A percentile compares a stretch with the other conserved stretches of the same genome.
Conservation (phyloP, 2,888 invertebrate genomes). For the Drosophila nr. perissopoda region DNA sequence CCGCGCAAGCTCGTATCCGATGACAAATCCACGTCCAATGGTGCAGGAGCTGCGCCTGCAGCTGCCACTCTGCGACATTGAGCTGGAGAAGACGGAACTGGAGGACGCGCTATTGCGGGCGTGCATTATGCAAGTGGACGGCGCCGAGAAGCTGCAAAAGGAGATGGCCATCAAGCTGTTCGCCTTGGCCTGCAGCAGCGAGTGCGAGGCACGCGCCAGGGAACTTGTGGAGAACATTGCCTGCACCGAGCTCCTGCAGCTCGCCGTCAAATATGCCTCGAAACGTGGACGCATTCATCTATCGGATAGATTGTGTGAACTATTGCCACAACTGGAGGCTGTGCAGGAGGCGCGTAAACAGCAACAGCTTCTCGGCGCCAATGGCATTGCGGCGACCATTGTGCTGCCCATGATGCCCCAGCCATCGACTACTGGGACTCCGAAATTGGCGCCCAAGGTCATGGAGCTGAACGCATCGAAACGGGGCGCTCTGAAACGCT, state of each 20-base stretch:
- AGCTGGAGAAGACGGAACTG: constrained; percentile 91
- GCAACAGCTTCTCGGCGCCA: constrained; percentile 57
- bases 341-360: constrained; percentile 80
- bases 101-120: constrained; percentile 91
- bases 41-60: constrained; percentile 90
- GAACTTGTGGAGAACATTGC: constrained; percentile 94
- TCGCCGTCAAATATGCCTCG: constrained; percentile 95
- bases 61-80: constrained; percentile 91
- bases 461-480: constrained; percentile 82
- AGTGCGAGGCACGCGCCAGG: constrained; percentile 93
- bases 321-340: constrained; percentile 86
- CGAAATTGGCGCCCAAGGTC: constrained; percentile 78
- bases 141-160: constrained; percentile 89
- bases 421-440: constrained; percentile 26
- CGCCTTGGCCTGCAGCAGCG: constrained; percentile 94
- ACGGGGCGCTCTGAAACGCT: constrained; percentile 87
- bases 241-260: constrained; percentile 90
- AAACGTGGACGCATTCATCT: constrained; percentile 91
- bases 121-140: constrained; percentile 87
- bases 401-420: constrained; percentile 59
- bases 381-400: constrained; percentile 62
- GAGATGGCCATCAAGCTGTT: constrained; percentile 95
- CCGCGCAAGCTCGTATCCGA: constrained; percentile 94
- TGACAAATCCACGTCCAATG: constrained; percentile 94
- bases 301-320: constrained; percentile 90